Base-by-base conservation (phyloP, 2,797 vertebrate genomes). In the Micrastur ruficollis region DNA sequence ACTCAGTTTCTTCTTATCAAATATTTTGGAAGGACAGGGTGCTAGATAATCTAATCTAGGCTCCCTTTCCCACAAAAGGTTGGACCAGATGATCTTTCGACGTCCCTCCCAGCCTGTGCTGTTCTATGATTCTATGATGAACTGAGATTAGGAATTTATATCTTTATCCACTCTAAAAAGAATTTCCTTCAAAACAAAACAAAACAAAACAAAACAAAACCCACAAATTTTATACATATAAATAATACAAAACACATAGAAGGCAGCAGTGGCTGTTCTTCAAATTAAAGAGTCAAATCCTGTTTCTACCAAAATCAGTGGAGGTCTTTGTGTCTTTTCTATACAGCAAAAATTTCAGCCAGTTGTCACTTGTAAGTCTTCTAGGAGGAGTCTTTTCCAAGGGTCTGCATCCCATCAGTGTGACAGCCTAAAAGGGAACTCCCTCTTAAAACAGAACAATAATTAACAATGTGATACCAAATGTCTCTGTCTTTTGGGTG, bases 181-280 rank as follows among this genome's bases (percentile, higher is more conserved):
- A 76, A 49, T 23, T 67, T 47, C 16, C 18, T 91, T 58, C 34
- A 86, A 76, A 90, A 11, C 6, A 26, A 65, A 82, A 21, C 5
- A n/a, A 25, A 82, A 21, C 5, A n/a, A 25, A 8, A 0, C 6
- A 19, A 49, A 53, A 32, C 4, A 8, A 25, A 2, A 0, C 1
- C 2, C 5, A 14, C 3, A 36, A 15, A 67, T 76, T 58, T 76
- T 89, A 34, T 47, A n/a, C 3, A 9, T 42, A 26, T 53, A 18
- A 56, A 50, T 38, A 15, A 4, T 38, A 29, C 19, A 53, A 53
- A 87, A n/a, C 8, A 49, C 6, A 62, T 1, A 46, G 42, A 74
- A 5, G 22, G 36, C 36, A 36, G 36, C 36, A 9, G 36, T 36
- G 1, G 10, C 22, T 50, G 6, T 32, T 9, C 61, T 85, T 75